Conservation (phyloP, 2,113 vertebrate species). For the Shinisaurus crocodilurus region DNA sequence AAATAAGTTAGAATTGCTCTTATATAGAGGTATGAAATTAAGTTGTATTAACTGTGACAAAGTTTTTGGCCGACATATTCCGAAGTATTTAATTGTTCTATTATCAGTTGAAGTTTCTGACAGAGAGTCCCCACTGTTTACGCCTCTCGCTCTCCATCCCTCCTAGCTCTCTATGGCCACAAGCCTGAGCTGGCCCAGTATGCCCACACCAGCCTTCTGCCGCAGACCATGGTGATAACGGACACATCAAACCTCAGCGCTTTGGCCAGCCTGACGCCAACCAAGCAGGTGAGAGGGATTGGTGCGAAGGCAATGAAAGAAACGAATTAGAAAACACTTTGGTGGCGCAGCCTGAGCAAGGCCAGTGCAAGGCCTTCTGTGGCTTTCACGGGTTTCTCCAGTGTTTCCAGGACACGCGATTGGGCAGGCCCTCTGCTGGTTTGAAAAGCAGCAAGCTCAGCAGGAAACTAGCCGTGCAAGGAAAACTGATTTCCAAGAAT, state of each 20-base stretch:
- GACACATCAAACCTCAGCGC: slow-evolving; percentile 91
- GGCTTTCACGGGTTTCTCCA: no score
- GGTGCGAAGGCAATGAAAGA: background rate
- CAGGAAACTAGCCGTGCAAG: background rate
- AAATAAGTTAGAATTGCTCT: no score
- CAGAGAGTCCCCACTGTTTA: background rate
- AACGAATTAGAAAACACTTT: no score
- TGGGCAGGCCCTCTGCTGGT: background rate
- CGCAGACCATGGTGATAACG: slow-evolving; percentile 96
- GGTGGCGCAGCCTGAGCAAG: no score
- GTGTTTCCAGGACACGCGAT: background rate
- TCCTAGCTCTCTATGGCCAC: slow-evolving; percentile 81
- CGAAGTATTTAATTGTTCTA: no score
- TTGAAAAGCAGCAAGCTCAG: background rate
- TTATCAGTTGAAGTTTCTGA: no score
- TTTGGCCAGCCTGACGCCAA: slow-evolving; percentile 89
- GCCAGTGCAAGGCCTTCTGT: no score
- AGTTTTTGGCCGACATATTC: no score
- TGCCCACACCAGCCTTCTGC: slow-evolving; percentile 88
- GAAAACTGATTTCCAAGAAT: background rate
- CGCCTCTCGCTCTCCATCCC: slow-evolving; percentile 36
- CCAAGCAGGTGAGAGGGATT: slow-evolving; percentile 90
- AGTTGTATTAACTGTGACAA: no score
- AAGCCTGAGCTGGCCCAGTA: slow-evolving; percentile 91
- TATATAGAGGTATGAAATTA: no score